These are phyloP conservation scores for Bambusicola thoracicus DNA, from an alignment of 2,113 vertebrate genomes.

Conservation along the genomic window DNA sequence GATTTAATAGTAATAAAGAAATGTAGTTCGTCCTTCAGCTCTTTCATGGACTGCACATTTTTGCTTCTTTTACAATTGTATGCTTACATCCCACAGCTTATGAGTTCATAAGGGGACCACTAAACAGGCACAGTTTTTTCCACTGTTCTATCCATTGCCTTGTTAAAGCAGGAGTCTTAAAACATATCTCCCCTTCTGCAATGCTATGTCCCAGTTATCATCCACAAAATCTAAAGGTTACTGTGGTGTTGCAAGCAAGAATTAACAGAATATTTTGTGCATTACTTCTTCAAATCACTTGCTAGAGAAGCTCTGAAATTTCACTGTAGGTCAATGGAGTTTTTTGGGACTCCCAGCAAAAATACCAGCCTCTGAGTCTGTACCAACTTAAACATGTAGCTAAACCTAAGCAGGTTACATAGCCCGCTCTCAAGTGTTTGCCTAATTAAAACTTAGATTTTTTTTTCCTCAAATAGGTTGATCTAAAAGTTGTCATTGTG, in stretches of 20 bases:
- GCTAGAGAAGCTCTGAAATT: not conserved
- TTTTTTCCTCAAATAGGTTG: not conserved
- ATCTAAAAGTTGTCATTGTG: conserved; percentile 7
- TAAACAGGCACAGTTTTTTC: too few relatives aligned
- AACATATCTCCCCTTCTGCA: too few relatives aligned
- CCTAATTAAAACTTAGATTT: conserved; percentile 33
- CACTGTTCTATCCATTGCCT: too few relatives aligned
- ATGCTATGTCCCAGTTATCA: too few relatives aligned
- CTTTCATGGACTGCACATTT: not conserved
- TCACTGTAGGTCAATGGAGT: not conserved
- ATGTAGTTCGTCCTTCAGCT: not conserved
- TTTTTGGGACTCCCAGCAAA: not conserved
- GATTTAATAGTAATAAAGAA: not conserved
- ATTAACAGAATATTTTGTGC: too few relatives aligned
- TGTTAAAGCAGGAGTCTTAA: too few relatives aligned
- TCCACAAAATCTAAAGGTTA: too few relatives aligned
- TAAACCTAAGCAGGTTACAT: not conserved
- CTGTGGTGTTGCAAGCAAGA: too few relatives aligned
- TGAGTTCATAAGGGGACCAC: too few relatives aligned
- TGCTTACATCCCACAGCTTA: not conserved
- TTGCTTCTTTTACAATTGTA: not conserved
- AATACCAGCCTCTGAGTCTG: not conserved
- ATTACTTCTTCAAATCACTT: not conserved
- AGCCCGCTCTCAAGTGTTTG: not conserved
- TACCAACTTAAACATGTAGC: not conserved